Evolutionary conservation across 2,888 invertebrate genomes (phyloP).

Genomic region (Schizaphis graminum): DNA sequence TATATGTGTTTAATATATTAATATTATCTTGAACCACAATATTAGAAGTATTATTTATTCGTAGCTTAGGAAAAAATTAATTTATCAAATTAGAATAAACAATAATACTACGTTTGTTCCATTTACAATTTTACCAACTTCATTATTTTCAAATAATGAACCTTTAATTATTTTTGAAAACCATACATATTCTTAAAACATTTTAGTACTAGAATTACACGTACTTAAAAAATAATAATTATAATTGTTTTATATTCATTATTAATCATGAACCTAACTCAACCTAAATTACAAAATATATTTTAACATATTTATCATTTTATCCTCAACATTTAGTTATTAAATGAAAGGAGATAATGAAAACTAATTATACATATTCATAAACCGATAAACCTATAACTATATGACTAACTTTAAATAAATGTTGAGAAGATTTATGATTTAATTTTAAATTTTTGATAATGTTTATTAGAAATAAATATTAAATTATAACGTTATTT

Average conservation of each 20-base stretch:
- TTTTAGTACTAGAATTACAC: neutral
- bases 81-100: neutral
- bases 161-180: neutral
- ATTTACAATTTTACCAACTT: neutral
- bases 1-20: too few species aligned
- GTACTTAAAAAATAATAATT: neutral
- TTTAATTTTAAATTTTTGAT: neutral
- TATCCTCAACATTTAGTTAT: neutral
- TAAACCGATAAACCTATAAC: neutral
- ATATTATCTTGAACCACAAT: neutral
- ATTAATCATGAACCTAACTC: neutral
- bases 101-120: neutral
- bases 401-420: neutral
- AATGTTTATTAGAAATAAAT: neutral
- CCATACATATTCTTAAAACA: neutral
- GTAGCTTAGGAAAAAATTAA: neutral
- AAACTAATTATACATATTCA: neutral
- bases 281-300: neutral
- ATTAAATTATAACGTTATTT: neutral
- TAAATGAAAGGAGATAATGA: neutral
- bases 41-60: neutral
- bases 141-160: neutral
- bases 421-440: neutral
- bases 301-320: neutral
- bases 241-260: neutral